These are phyloP conservation scores for Nomada ruficornis DNA, from an alignment of 2,888 invertebrate species.

Conservation along the genomic window DNA sequence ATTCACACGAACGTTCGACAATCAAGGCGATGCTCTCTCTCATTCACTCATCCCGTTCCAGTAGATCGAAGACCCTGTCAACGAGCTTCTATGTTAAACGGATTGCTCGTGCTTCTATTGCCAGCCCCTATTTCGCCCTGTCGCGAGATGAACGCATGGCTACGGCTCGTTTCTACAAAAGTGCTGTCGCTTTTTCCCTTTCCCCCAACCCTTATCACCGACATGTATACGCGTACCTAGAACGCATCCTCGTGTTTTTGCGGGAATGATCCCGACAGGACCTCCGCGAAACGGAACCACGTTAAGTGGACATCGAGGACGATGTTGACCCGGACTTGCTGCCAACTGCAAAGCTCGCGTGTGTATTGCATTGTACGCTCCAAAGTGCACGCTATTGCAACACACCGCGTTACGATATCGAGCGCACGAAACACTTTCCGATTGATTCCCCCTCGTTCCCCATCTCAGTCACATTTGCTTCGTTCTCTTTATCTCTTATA, in stretches of 20 bases:
- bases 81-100: constrained; percentile 46
- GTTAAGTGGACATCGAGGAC: constrained; percentile 47
- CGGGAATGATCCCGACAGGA: background rate
- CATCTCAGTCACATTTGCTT: background rate
- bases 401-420: constrained; percentile 1
- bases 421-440: constrained; percentile 19
- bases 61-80: background rate
- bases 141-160: constrained; percentile 39
- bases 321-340: constrained; percentile 39
- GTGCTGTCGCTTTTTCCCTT: constrained; percentile 48
- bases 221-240: background rate
- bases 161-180: constrained; percentile 55
- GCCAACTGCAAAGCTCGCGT: constrained; percentile 32
- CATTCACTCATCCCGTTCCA: background rate
- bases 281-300: background rate
- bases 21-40: background rate
- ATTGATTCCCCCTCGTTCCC: constrained; percentile 17
- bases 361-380: background rate
- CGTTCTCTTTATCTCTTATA: background rate
- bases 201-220: no score
- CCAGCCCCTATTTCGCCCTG: constrained; percentile 35
- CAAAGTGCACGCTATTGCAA: constrained; percentile 19
- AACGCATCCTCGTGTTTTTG: constrained; percentile 22
- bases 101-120: constrained; percentile 57
- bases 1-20: background rate